Base-by-base conservation (phyloP, 2,113 vertebrate genomes). In the Boleophthalmus pectinirostris region DNA sequence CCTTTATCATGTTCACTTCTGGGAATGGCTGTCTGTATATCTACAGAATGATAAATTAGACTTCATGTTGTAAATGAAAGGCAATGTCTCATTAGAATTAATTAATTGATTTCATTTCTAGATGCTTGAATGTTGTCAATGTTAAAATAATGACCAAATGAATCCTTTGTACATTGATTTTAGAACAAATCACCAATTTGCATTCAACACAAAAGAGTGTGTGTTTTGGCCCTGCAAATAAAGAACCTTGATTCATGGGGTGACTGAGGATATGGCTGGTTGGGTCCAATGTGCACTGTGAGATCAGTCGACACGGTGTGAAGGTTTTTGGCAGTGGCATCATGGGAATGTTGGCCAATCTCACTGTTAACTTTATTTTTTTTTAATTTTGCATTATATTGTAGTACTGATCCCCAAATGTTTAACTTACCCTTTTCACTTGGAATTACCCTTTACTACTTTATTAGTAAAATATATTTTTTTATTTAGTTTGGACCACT, bases 311-410 rank as follows among this genome's bases (percentile, higher is more conserved):
- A 80, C 73, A 82, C 53, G 46, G 68, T 82, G 74, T 43, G 7
- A 15, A 73, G 70, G 70, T 43, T 75, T 51, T 84, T 74, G 73
- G 80, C 69, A 35, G 24, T 60, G 58, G 49, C 74, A 83, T 79
- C 76, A 72, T 90, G 89, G 89, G 90, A 93, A 86, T 58, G n/a
- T 1, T 56, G 64, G 78, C 71, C 57, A 73, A 57, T 56, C 63
- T 80, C 73, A 70, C 69, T 54, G 51, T 4, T 16, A 18, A 5
- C 53, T 21, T 29, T 15, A 64, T 16, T 38, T 18, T 20, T 38
- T 5, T 63, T 63, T 63, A 43, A 18, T 20, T n/a, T 20, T 63
- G 25, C 15, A 33, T n/a, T n/a, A 5, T 35, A 38, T 15, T 18
- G 56, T 69, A 23, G 46, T 47, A 13, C 14, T 47, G 46, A 8